Conservation (phyloP, 2,888 invertebrate genomes). For the Anodontia alba region DNA sequence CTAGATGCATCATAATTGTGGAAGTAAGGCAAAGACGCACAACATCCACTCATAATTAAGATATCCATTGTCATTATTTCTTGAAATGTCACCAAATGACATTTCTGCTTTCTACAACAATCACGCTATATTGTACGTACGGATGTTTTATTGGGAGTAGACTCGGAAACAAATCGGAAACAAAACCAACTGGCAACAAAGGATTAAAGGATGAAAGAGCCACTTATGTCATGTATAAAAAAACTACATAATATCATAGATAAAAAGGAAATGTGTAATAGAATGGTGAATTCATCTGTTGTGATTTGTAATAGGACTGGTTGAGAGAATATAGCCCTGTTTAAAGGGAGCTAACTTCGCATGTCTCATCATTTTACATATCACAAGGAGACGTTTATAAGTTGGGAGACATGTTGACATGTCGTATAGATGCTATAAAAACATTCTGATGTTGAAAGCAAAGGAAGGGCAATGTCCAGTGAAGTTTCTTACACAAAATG, state of each 20-base stretch:
- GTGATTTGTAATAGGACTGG: constrained; percentile 5
- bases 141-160: neutral
- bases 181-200: constrained; percentile 6
- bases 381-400: neutral
- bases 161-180: neutral
- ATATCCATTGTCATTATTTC: constrained; percentile 19
- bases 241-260: neutral
- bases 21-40: neutral
- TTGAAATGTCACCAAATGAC: neutral
- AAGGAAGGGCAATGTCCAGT: neutral
- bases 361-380: constrained; percentile 9
- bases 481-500: neutral
- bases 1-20: neutral
- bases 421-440: neutral
- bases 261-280: neutral
- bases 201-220: neutral
- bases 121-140: constrained; percentile 11
- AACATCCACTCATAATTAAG: constrained; percentile 8
- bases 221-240: neutral
- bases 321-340: neutral
- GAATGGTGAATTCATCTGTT: neutral
- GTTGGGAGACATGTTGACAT: neutral
- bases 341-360: neutral
- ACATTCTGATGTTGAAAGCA: neutral
- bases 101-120: constrained; percentile 14